Base-by-base conservation (phyloP, 2,888 invertebrate genomes). In the Xylocampa areola region DNA sequence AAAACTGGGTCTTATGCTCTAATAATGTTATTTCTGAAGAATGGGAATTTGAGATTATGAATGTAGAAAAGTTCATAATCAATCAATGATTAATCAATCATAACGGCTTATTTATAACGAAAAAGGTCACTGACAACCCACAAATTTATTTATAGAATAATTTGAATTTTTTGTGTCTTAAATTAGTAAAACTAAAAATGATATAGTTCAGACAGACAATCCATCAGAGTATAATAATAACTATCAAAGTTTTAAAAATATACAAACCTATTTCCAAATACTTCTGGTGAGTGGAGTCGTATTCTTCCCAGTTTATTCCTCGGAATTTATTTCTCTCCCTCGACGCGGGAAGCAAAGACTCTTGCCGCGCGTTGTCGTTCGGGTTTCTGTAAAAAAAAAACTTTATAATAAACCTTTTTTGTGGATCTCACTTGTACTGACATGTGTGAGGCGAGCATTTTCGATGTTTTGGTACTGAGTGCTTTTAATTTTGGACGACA, bases 271-370 rank as follows among this genome's bases (percentile, higher is more conserved):
- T 97, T 95, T 98, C 98, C 81, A 98, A 94, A 91, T 98, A 98
- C 87, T 98, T 98, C 85, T 98, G 98, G 94, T 98, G 98, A 63
- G 97, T 96, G 0, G 97, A 97, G 87, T 98, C 98, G 92, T 98
- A 98, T 83, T 97, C 97, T 75, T 98, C 98, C 99, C 99, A 99
- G 45, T 95, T 95, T 76, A 97, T 95, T 70, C 96, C 96, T 45
- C 97, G 95, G 89, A 97, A 97, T 79, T 97, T 96, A 94, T 97
- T 97, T 69, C 96, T 95, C 84, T 98, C 98, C 81, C 97, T 96
- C 47, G 97, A 97, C 39, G 96, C 96, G 3, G 97, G 96, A 66
- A 97, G 92, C 43, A 96, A 94, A 0, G 96, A 95, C 81, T 98
- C 97, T 84, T 96, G 96, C 19, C 96, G 96, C 77, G 96, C 95